Evolutionary conservation across 2,888 invertebrate species (phyloP).

Genomic region (Scaeva pyrastri): DNA sequence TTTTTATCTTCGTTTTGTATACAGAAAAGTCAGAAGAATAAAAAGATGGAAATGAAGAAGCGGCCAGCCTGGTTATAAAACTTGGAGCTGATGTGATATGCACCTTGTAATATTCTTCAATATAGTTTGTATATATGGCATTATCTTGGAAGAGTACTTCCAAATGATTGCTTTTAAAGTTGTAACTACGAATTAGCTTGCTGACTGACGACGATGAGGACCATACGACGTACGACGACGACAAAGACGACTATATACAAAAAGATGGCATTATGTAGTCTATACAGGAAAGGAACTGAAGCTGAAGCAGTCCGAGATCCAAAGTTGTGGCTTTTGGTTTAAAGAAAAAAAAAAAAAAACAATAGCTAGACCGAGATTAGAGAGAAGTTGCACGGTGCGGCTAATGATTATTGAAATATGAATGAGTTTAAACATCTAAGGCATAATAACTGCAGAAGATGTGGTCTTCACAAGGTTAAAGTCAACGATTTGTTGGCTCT

Average conservation of each 20-base stretch:
- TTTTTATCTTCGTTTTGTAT: not conserved
- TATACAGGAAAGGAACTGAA: not conserved
- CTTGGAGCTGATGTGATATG: conserved; percentile 56
- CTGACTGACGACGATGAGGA: conserved; percentile 67
- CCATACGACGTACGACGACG: too few relatives aligned
- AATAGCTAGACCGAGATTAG: not conserved
- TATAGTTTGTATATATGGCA: conserved; percentile 76
- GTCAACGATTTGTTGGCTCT: not conserved
- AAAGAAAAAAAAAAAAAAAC: conserved; percentile 22
- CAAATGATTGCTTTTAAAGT: conserved; percentile 76
- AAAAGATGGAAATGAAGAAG: conserved; percentile 70
- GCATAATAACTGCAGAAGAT: not conserved
- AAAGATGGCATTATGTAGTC: conserved; percentile 40
- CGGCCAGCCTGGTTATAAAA: conserved; percentile 63
- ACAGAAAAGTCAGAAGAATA: not conserved
- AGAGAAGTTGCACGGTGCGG: conserved; percentile 50
- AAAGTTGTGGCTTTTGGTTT: conserved; percentile 6
- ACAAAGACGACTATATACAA: not conserved
- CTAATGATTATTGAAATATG: conserved; percentile 51
- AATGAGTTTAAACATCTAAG: conserved; percentile 9
- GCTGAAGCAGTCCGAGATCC: not conserved
- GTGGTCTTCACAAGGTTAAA: not conserved
- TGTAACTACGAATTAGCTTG: conserved; percentile 75
- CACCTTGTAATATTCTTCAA: conserved; percentile 75
- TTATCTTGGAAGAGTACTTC: conserved; percentile 74